Evolutionary conservation across 2,113 vertebrate species (phyloP).

Genomic region (Gymnarchus niloticus): DNA sequence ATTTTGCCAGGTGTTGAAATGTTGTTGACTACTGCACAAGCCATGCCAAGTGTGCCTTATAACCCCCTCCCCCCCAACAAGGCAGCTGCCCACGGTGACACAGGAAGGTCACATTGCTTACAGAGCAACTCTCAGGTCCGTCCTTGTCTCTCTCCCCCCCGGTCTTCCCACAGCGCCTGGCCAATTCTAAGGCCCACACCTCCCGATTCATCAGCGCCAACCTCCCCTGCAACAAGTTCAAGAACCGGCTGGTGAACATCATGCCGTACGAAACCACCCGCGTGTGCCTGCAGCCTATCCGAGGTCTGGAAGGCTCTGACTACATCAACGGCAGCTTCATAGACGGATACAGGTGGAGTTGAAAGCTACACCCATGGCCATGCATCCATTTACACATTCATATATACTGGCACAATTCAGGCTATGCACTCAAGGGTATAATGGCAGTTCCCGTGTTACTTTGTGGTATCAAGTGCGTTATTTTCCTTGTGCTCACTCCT

Average conservation of each 20-base stretch:
- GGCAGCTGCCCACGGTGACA: not conserved
- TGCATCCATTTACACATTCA: not conserved
- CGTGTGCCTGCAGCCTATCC: constrained; percentile 94
- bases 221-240: constrained; percentile 98
- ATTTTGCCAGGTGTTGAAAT: not conserved
- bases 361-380: not conserved
- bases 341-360: constrained; percentile 83
- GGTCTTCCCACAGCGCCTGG: constrained; percentile 70
- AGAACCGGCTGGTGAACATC: constrained; percentile 97
- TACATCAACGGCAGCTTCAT: constrained; percentile 97
- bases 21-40: not conserved
- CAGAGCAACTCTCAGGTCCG: not conserved
- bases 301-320: constrained; percentile 91
- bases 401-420: not conserved
- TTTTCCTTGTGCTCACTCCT: not conserved
- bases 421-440: not conserved
- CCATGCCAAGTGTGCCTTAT: not conserved
- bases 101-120: not conserved
- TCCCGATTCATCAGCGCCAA: constrained; percentile 97
- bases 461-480: not conserved
- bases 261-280: constrained; percentile 97
- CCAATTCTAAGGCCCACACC: constrained; percentile 96
- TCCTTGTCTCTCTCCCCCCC: not conserved
- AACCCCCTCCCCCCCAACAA: not conserved
- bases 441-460: not conserved